A percentile compares a stretch with the other conserved stretches of the same genome.
Conservation (phyloP, 2,797 vertebrate species). For the Sebastes umbrosus region DNA sequence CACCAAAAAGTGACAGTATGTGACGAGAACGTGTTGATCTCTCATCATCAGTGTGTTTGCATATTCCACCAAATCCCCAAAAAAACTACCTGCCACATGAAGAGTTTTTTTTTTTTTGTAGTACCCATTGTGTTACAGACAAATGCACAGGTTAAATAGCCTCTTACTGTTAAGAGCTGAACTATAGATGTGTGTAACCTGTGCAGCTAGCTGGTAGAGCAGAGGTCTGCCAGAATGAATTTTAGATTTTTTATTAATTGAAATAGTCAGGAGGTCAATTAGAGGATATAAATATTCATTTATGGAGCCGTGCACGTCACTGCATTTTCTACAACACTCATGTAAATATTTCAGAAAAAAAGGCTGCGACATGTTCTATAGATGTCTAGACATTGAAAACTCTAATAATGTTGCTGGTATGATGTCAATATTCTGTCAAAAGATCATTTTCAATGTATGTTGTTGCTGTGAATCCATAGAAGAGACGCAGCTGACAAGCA, state of each 20-base stretch:
- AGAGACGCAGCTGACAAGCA: too few species aligned
- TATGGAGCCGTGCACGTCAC: too few species aligned
- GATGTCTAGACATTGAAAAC: too few species aligned
- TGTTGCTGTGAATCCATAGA: too few species aligned
- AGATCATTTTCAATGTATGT: too few species aligned
- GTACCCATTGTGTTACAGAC: background rate
- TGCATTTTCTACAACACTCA: too few species aligned
- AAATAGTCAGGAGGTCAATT: background rate
- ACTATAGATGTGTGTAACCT: background rate
- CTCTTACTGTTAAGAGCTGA: background rate
- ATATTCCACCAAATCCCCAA: background rate
- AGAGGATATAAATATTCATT: background rate
- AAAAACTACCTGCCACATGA: background rate
- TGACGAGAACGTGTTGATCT: too few species aligned
- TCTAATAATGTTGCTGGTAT: too few species aligned
- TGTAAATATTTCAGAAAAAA: too few species aligned
- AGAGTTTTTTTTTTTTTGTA: background rate
- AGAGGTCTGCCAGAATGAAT: background rate
- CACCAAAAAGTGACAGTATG: too few species aligned
- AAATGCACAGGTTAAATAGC: background rate
- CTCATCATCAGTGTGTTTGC: background rate
- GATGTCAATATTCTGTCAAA: too few species aligned
- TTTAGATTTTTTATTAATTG: background rate
- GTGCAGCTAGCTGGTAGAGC: background rate
- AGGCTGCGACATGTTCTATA: too few species aligned